These are phyloP conservation scores for Huso huso DNA, from an alignment of 2,797 vertebrate species.

Conservation along the genomic window DNA sequence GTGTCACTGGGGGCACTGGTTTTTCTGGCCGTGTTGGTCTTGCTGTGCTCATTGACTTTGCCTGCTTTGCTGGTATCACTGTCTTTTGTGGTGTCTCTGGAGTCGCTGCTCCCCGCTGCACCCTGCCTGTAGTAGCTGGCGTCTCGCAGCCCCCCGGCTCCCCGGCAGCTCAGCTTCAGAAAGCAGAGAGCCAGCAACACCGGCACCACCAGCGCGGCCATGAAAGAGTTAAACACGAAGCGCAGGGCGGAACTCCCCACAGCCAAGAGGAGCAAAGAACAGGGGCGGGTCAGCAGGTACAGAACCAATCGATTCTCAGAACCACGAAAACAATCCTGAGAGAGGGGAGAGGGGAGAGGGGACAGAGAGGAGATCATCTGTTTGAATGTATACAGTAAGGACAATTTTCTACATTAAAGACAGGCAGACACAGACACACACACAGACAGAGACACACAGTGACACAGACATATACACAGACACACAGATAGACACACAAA, in stretches of 20 bases:
- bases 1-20: constrained; percentile 31
- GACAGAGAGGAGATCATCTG: neutral
- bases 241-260: constrained; percentile 71
- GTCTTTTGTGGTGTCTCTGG: constrained; percentile 32
- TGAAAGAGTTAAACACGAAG: constrained; percentile 75
- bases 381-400: too few relatives aligned
- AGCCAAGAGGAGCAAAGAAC: constrained; percentile 73
- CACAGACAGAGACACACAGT: neutral
- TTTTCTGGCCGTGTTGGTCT: constrained; percentile 19
- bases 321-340: constrained; percentile 75
- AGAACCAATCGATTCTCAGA: constrained; percentile 79
- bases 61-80: constrained; percentile 51
- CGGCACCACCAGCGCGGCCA: constrained; percentile 70
- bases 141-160: constrained; percentile 60
- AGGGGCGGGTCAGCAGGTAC: constrained; percentile 71
- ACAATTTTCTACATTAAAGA: neutral
- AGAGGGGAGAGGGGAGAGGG: neutral
- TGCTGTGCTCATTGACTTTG: constrained; percentile 32
- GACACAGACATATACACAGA: neutral
- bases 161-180: constrained; percentile 73
- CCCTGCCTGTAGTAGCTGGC: constrained; percentile 62
- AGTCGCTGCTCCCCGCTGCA: constrained; percentile 59
- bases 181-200: constrained; percentile 71
- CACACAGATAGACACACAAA: neutral
- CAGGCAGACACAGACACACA: neutral